A percentile compares a stretch with the other conserved stretches of the same genome.
phyloP scores from a whole-genome alignment of 1,140 invertebrate species.

The Agrypnia vestita region DNA sequence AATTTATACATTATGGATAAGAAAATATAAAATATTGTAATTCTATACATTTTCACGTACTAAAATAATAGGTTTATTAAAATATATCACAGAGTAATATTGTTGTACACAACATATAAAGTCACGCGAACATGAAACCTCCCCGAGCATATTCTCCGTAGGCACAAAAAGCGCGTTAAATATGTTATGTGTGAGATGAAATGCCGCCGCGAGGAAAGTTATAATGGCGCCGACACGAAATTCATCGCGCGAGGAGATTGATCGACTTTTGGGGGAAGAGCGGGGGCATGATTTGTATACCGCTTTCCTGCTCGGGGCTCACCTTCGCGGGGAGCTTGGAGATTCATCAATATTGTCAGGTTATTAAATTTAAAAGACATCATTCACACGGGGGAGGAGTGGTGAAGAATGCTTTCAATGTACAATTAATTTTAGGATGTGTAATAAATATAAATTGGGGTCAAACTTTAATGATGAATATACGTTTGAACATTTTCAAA shows the following conservation, averaged over 20 bases:
- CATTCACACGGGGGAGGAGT: background rate
- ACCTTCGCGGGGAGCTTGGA: background rate
- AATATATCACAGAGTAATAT: too few species aligned
- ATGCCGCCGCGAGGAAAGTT: constrained; percentile 17
- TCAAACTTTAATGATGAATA: too few species aligned
- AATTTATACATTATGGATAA: too few species aligned
- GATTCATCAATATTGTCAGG: constrained; percentile 22
- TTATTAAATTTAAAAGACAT: constrained; percentile 11
- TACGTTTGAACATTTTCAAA: too few species aligned
- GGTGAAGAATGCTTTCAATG: constrained; percentile 2
- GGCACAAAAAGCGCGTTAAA: constrained; percentile 33
- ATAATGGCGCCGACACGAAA: constrained; percentile 15
- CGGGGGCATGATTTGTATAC: constrained; percentile 30
- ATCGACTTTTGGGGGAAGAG: constrained; percentile 12
- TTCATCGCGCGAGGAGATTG: constrained; percentile 44
- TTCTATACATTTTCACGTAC: too few species aligned
- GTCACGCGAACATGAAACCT: constrained; percentile 1
- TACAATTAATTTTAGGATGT: too few species aligned
- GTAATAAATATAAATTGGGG: too few species aligned
- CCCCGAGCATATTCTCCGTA: constrained; percentile 1
- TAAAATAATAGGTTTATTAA: too few species aligned
- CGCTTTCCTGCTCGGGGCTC: background rate
- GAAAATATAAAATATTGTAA: too few species aligned
- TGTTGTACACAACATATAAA: background rate
- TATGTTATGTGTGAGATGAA: constrained; percentile 30